phyloP scores from a whole-genome alignment of 2,797 vertebrate genomes.

The Cirrhinus molitorella region DNA sequence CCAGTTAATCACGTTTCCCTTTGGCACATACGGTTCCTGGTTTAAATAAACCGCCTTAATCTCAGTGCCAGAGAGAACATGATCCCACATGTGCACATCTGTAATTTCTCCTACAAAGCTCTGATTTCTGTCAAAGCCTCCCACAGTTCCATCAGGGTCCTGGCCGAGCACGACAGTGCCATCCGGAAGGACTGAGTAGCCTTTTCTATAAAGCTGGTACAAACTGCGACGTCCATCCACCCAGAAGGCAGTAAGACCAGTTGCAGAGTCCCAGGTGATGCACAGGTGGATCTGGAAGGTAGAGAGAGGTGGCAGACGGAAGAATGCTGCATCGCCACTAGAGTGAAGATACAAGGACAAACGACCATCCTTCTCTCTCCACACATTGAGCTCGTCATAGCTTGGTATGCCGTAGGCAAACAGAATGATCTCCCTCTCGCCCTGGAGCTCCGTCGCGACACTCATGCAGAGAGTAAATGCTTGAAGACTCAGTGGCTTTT shows the following conservation, averaged over 20 bases:
- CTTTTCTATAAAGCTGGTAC: slow-evolving; percentile 76
- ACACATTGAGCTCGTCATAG: too few species aligned
- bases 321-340: slow-evolving; percentile 70
- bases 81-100: slow-evolving; percentile 80
- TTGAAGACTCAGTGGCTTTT: neutral
- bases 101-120: slow-evolving; percentile 73
- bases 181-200: slow-evolving; percentile 64
- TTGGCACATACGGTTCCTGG: neutral
- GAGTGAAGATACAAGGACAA: slow-evolving; percentile 63
- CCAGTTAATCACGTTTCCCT: slow-evolving; percentile 75
- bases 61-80: slow-evolving; percentile 60
- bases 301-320: slow-evolving; percentile 72
- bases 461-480: too few species aligned
- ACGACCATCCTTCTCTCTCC: too few species aligned
- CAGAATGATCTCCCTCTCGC: too few species aligned
- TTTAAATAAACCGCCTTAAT: slow-evolving; percentile 66
- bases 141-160: slow-evolving; percentile 75
- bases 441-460: too few species aligned
- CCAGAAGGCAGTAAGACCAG: slow-evolving; percentile 74
- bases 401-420: too few species aligned
- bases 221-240: slow-evolving; percentile 64
- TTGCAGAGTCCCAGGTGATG: slow-evolving; percentile 79
- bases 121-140: slow-evolving; percentile 59
- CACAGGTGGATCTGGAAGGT: slow-evolving; percentile 80
- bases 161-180: slow-evolving; percentile 78